These are phyloP conservation scores for Cavia aperea DNA, from an alignment of 2,113 vertebrate species.

Conservation along the genomic window DNA sequence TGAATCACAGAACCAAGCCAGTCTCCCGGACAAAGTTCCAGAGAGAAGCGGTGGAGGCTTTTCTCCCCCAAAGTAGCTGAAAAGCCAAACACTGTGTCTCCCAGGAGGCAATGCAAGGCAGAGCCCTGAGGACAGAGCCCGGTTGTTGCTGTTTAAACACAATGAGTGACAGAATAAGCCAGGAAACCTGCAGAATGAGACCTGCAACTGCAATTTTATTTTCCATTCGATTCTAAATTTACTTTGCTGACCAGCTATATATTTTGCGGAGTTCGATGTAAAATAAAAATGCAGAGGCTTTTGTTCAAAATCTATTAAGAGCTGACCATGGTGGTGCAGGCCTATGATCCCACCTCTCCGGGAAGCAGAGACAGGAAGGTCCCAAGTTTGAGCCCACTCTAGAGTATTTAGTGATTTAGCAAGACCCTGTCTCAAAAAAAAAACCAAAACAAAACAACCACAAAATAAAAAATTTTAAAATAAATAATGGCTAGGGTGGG, in stretches of 20 bases:
- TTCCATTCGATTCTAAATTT: slow-evolving; percentile 2
- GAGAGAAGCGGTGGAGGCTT: slow-evolving; percentile 1
- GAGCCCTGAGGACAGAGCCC: slow-evolving; percentile 20
- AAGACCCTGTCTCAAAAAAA: neutral
- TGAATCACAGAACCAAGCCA: slow-evolving; percentile 62
- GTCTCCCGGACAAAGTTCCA: slow-evolving; percentile 48
- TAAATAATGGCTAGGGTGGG: neutral
- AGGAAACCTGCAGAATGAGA: neutral
- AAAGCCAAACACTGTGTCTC: slow-evolving; percentile 27
- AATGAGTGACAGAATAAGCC: slow-evolving; percentile 39
- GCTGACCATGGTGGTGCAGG: neutral
- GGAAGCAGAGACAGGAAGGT: neutral
- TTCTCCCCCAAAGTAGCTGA: slow-evolving; percentile 19
- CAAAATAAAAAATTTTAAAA: neutral
- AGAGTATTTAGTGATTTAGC: neutral
- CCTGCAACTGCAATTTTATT: neutral
- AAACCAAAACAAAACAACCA: neutral
- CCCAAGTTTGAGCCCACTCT: neutral
- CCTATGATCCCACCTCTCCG: neutral
- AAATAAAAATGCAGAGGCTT: slow-evolving; percentile 14
- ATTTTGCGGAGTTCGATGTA: neutral
- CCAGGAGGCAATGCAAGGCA: neutral
- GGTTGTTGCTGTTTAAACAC: slow-evolving; percentile 20
- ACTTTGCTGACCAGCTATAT: neutral
- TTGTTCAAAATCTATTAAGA: neutral